A percentile compares a stretch with the other conserved stretches of the same genome.
phyloP scores from a whole-genome alignment of 2,797 vertebrate genomes.

The Gobionotothen gibberifrons region DNA sequence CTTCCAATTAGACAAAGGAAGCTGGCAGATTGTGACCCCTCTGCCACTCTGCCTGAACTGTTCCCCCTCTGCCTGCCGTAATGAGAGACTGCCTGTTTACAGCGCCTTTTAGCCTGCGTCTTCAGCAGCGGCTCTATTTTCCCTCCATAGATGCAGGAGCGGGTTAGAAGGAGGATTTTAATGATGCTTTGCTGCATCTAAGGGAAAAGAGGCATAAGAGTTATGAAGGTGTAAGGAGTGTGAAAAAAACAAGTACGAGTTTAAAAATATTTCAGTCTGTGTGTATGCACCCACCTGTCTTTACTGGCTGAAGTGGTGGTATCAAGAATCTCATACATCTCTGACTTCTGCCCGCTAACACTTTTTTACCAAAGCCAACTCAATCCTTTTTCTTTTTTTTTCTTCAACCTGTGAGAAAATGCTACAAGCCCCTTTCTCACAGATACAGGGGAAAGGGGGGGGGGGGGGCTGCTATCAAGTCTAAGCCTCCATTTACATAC shows the following conservation, averaged over 20 bases:
- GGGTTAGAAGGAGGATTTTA: slow-evolving; percentile 52
- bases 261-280: neutral
- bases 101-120: slow-evolving; percentile 55
- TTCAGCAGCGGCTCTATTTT: slow-evolving; percentile 52
- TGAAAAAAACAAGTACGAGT: slow-evolving; percentile 32
- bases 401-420: slow-evolving; percentile 64
- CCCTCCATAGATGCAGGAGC: slow-evolving; percentile 31
- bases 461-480: slow-evolving; percentile 31
- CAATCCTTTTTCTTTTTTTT: slow-evolving; percentile 8
- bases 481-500: slow-evolving; percentile 23
- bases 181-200: slow-evolving; percentile 52
- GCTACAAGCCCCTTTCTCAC: slow-evolving; percentile 64
- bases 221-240: slow-evolving; percentile 30
- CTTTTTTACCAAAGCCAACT: slow-evolving; percentile 31
- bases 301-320: slow-evolving; percentile 27
- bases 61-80: slow-evolving; percentile 63
- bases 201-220: slow-evolving; percentile 18
- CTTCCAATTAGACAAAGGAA: slow-evolving; percentile 78
- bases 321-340: slow-evolving; percentile 21
- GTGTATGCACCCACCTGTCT: slow-evolving; percentile 1
- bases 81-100: slow-evolving; percentile 78
- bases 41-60: slow-evolving; percentile 69
- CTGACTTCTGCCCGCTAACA: slow-evolving; percentile 10
- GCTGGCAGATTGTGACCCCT: slow-evolving; percentile 78
- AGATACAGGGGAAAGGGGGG: slow-evolving; percentile 24